Conservation (phyloP, 2,888 invertebrate genomes). For the Calliopum simillimum region DNA sequence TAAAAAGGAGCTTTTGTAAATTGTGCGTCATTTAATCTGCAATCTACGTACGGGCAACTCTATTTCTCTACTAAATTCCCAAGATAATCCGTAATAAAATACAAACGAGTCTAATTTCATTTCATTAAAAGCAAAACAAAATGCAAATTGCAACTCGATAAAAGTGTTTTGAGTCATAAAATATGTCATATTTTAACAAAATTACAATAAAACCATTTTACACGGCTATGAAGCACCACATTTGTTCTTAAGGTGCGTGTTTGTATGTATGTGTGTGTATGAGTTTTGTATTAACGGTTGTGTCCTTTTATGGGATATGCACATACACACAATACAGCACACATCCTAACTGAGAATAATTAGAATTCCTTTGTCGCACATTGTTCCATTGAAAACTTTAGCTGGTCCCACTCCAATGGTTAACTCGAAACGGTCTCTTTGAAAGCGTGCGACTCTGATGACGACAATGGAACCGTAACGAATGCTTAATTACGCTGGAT, state of each 20-base stretch:
- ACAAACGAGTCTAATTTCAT: slow-evolving; percentile 63
- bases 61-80: neutral
- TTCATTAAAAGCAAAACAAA: slow-evolving; percentile 51
- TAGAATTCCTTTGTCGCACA: slow-evolving; percentile 33
- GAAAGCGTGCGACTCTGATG: slow-evolving; percentile 12
- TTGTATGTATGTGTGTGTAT: neutral
- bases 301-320: slow-evolving; percentile 55
- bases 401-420: slow-evolving; percentile 43
- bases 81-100: slow-evolving; percentile 59
- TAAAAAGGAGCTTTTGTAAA: too few relatives aligned
- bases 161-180: slow-evolving; percentile 61
- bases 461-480: slow-evolving; percentile 28
- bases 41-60: too few relatives aligned
- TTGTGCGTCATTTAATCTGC: too few relatives aligned
- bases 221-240: slow-evolving; percentile 43
- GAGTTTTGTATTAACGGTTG: slow-evolving; percentile 9
- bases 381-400: slow-evolving; percentile 29
- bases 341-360: slow-evolving; percentile 23
- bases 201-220: slow-evolving; percentile 63
- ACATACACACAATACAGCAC: neutral
- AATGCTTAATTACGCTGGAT: slow-evolving; percentile 31
- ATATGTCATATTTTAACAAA: slow-evolving; percentile 65
- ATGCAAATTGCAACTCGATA: slow-evolving; percentile 59
- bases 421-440: neutral
- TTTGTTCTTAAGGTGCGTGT: neutral